A percentile compares a stretch with the other conserved stretches of the same genome.
These are phyloP conservation scores for Ferrisia virgata DNA, from an alignment of 2,888 invertebrate species.

Conservation along the genomic window DNA sequence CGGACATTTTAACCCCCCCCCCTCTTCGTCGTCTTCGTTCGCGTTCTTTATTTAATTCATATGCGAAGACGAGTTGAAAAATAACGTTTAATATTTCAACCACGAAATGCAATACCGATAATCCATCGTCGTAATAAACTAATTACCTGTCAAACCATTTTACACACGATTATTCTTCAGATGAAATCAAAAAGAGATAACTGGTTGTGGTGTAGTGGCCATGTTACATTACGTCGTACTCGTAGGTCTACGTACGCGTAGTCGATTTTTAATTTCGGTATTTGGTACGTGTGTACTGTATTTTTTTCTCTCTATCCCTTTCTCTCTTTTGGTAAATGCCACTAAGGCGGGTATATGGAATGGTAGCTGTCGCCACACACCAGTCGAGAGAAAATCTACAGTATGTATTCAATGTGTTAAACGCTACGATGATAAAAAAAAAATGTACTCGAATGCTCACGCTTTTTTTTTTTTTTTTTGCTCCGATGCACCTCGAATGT, in stretches of 20 bases:
- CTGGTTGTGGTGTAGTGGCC: not conserved
- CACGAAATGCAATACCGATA: slow-evolving; percentile 25
- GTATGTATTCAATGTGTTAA: not conserved
- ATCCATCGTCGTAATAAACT: slow-evolving; percentile 30
- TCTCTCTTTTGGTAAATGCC: not conserved
- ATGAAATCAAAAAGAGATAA: not conserved
- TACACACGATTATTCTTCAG: not conserved
- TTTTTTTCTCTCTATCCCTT: not conserved
- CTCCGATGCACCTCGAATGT: not conserved
- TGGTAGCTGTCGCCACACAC: not conserved
- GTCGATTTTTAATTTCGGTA: not conserved
- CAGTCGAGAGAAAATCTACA: not conserved
- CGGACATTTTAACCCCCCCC: not conserved
- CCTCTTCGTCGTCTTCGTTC: not conserved
- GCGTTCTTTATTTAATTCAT: not conserved
- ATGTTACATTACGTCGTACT: not conserved
- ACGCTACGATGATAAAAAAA: not conserved
- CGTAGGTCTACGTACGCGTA: not conserved
- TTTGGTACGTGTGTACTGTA: not conserved
- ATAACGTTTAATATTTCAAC: slow-evolving; percentile 27
- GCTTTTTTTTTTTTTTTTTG: not conserved
- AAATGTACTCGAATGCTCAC: not conserved
- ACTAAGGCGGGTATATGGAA: not conserved
- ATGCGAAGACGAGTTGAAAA: slow-evolving; percentile 15
- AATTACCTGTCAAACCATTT: slow-evolving; percentile 25